Evolutionary conservation across 2,113 vertebrate species (phyloP), one percentile per base, ranked within the genome.

Genomic region (Carlito syrichta): DNA sequence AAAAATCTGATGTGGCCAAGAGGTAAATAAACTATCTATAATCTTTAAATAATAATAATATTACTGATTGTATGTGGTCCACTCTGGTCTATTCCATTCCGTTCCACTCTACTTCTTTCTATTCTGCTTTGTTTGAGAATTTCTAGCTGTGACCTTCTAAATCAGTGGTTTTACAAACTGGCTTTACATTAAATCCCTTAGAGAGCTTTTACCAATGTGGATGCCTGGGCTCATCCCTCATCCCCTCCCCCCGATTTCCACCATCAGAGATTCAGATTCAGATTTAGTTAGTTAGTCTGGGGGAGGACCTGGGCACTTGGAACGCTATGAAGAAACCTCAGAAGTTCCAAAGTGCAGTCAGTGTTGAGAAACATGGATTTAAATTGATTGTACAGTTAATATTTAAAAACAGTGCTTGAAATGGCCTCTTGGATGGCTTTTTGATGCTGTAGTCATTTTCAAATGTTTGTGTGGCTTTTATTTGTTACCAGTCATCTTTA

Each of bases 361-460:
- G 19, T 30, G 6, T 45, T 87, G 63, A 94, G 71, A 84, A 93
- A 73, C 58, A 40, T 0, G 3, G 13, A 52, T 86, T 89, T 94
- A 89, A 82, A 83, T 20, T 12, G 60, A 96, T 43, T 25, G 48
- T 35, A 52, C 22, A 52, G 12, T 68, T n/a, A n/a, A n/a, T n/a
- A n/a, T 81, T 93, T 27, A 94, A 92, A 95, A 85, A 25, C 17
- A 50, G 9, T 40, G 8, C 60, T 94, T 93, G 43, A 91, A 96
- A 94, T 63, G 71, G 14, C 3, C 56, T 94, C 22, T 94, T 81
- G 40, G 68, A 81, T 73, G 79, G 35, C 45, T 84, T n/a, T 62
- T 81, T 74, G 77, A 89, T 86, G 14, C 11, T 69, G 19, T 74
- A 92, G 35, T 5, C 45, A 83, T 74, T 92, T 86, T n/a, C 13